phyloP scores from a whole-genome alignment of 2,888 invertebrate species.

The Apodemia duryi region DNA sequence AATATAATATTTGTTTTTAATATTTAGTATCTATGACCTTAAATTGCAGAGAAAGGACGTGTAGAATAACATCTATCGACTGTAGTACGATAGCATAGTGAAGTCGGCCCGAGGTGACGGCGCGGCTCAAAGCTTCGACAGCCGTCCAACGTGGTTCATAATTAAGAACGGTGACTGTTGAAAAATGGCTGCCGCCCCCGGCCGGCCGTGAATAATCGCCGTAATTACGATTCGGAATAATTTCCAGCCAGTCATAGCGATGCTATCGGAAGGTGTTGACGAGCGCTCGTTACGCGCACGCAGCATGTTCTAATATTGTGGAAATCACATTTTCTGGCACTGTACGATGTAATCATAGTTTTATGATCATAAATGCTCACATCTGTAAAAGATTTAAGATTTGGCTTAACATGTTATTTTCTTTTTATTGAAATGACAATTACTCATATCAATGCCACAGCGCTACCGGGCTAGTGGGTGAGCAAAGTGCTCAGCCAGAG shows the following conservation, averaged over 20 bases:
- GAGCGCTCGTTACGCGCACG: conserved; percentile 77
- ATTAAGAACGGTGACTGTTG: conserved; percentile 80
- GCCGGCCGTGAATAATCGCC: conserved; percentile 79
- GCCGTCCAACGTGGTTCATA: conserved; percentile 76
- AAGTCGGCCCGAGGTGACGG: conserved; percentile 73
- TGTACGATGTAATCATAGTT: conserved; percentile 1
- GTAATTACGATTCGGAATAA: conserved; percentile 80
- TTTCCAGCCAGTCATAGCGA: conserved; percentile 80
- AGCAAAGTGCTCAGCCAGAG: no score
- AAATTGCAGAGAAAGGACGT: conserved; percentile 27
- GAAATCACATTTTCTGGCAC: conserved; percentile 58
- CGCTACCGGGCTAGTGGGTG: no score
- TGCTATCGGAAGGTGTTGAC: conserved; percentile 78
- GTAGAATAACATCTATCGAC: conserved; percentile 35
- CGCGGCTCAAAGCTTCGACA: conserved; percentile 78
- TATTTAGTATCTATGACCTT: conserved; percentile 19
- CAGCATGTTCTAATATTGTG: conserved; percentile 39
- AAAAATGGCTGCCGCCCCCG: conserved; percentile 79
- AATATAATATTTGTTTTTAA: background rate
- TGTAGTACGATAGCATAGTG: conserved; percentile 51
- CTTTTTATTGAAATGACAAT: no score
- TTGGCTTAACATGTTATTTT: no score
- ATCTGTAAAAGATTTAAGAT: conserved; percentile 1
- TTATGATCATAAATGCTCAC: conserved; percentile 6
- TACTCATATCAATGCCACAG: no score